Base-by-base conservation (phyloP, 2,797 vertebrate species). In the Enteromius paludinosus region DNA sequence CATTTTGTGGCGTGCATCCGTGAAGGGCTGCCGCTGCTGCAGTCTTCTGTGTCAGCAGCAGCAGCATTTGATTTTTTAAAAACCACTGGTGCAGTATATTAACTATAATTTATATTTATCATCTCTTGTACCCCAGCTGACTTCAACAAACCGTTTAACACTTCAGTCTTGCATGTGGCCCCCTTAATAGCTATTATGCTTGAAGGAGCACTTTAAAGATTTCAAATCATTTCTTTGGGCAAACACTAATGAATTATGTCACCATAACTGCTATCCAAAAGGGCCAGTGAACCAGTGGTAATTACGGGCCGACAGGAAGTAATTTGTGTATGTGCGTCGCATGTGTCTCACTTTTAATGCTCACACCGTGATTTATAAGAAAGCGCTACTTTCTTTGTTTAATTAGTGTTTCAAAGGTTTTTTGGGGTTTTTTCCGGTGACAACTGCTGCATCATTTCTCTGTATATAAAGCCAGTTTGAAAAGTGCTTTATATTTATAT, bases 61-160 rank as follows among this genome's bases (percentile, higher is more conserved):
- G 69, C 97, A 94, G 95, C 96, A 96, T 97, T 96, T 96, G 96
- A 95, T 96, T 96, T 96, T 96, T 92, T 94, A 96, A 90, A 97
- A 97, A 96, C 96, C 96, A 97, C 95, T 95, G 96, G 96, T 96
- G 97, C 97, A 96, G 95, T 96, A 96, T 98, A 97, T 98, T 98
- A 98, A 96, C 96, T 96, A 95, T 97, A 97, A 98, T 97, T 98
- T 97, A 97, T 97, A 97, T 97, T 98, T 97, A 97, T 96, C 96
- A 95, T 97, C 95, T 94, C 96, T 95, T 95, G 96, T 96, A 96
- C 94, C 96, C 95, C 92, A 95, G 68, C 96, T 95, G 96, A 97
- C 96, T 97, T 96, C 96, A 97, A 97, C 97, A 98, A 97, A 97
- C 95, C 96, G 96, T 97, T 99, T 97, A 98, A 97, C 96, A 94